These are phyloP conservation scores for Astreopora myriophthalma DNA, from an alignment of 64 coral and sea anemone genomes.

Conservation along the genomic window DNA sequence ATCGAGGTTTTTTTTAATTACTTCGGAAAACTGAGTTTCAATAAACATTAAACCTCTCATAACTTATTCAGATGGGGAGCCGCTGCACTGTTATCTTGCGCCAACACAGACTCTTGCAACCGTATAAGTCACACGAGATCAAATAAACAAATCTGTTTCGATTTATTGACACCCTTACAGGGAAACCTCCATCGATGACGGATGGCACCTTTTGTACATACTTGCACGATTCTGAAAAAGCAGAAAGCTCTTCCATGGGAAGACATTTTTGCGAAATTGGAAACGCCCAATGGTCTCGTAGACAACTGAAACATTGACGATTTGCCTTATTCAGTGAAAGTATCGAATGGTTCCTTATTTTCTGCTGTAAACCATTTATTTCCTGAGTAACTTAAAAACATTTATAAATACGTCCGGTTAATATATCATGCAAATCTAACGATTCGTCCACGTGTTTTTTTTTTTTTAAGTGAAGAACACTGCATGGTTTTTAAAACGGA, in stretches of 20 bases:
- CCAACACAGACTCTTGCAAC: background rate
- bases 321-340: no score
- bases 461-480: background rate
- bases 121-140: conserved; percentile 17
- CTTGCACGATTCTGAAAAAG: background rate
- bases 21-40: background rate
- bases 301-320: no score
- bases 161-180: conserved; percentile 10
- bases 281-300: background rate
- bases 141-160: conserved; percentile 54
- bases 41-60: background rate
- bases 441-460: background rate
- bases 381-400: background rate
- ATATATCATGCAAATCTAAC: background rate
- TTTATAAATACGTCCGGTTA: conserved; percentile 17
- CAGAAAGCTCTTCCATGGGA: background rate
- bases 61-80: background rate
- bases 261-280: background rate
- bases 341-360: background rate
- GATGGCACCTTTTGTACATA: background rate
- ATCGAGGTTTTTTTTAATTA: background rate
- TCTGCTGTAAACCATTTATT: conserved; percentile 16
- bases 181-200: background rate
- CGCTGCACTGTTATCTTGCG: background rate
- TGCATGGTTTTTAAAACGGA: background rate